Conservation (phyloP, 2,888 invertebrate genomes). For the Busseola fusca region DNA sequence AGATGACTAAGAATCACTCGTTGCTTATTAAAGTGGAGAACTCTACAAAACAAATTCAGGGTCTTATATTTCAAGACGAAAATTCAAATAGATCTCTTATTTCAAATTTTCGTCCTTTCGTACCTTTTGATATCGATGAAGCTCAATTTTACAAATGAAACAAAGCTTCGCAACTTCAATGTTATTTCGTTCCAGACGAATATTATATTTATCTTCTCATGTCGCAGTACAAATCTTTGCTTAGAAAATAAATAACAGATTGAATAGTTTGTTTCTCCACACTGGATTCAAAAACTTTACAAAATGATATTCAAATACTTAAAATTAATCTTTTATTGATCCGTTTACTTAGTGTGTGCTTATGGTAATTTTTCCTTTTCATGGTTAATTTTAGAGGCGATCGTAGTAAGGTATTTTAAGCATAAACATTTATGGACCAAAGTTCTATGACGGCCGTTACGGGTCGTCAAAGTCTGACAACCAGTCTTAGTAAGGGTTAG, state of each 20-base stretch:
- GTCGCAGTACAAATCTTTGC: not conserved
- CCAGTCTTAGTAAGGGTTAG: no score
- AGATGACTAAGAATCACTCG: not conserved
- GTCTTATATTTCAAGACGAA: not conserved
- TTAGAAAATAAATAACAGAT: slow-evolving; percentile 10
- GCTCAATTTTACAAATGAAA: not conserved
- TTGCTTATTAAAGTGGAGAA: not conserved
- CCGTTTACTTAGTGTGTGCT: not conserved
- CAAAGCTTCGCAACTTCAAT: not conserved
- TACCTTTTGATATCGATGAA: not conserved
- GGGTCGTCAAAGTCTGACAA: no score
- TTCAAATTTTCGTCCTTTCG: no score
- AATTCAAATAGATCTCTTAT: not conserved
- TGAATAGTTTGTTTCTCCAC: not conserved
- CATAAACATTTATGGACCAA: not conserved
- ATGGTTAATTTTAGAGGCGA: not conserved
- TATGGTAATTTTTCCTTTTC: not conserved
- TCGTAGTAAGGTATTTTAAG: not conserved
- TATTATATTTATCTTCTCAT: slow-evolving; percentile 6
- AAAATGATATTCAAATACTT: not conserved
- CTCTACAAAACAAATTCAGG: not conserved
- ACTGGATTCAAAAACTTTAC: not conserved
- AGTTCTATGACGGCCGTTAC: no score
- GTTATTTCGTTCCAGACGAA: slow-evolving; percentile 7
- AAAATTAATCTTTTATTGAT: not conserved